Evolutionary conservation across 2,113 vertebrate species (phyloP), one percentile per base, ranked within the genome.

Genomic region (Spheniscus mendiculus): DNA sequence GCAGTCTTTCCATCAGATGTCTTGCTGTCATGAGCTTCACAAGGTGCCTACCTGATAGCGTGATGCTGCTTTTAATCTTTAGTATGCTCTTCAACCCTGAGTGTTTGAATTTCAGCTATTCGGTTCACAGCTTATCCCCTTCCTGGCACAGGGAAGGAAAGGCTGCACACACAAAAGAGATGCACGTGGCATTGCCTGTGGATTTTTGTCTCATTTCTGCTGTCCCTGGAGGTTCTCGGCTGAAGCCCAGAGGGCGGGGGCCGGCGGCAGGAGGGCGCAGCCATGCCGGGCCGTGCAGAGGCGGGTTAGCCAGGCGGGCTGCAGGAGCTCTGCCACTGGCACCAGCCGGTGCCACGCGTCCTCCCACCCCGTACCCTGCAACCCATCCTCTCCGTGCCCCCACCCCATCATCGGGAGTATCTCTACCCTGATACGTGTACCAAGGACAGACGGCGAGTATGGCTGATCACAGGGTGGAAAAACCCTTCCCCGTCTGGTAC

Each of bases 341-440:
- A 29, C 26, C 45, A 50, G 45, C 7, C 1, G 0, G 50, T 47
- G 61, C 70, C 80, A 58, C 0, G 0, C 0, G 5, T n/a, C n/a
- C 23, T 83, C 27, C 80, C 67, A 50, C 9, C 21, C 30, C 9
- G 1, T 3, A 12, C 6, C 15, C 38, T 34, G 56, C 40, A 53
- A 8, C 27, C 23, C 5, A 1, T 27, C 10, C 49, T 65, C 44
- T 40, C 67, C 0, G 0, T 65, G 49, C 7, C 26, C 67, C 17
- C 18, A 20, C 3, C 22, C 25, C 18, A 0, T 5, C 50, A 2
- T 9, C 4, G 0, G 13, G 11, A 47, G 7, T 4, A 5, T 0
- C 0, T 21, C 23, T 34, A 42, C 44, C 29, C 53, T 19, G 16
- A 17, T 15, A 18, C 0, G 0, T 8, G 38, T 21, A 7, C 50